Percentiles rank a stretch among this genome's conserved stretches.
These are phyloP conservation scores for Plebejus anna DNA, from an alignment of 2,888 invertebrate genomes.

Conservation along the genomic window DNA sequence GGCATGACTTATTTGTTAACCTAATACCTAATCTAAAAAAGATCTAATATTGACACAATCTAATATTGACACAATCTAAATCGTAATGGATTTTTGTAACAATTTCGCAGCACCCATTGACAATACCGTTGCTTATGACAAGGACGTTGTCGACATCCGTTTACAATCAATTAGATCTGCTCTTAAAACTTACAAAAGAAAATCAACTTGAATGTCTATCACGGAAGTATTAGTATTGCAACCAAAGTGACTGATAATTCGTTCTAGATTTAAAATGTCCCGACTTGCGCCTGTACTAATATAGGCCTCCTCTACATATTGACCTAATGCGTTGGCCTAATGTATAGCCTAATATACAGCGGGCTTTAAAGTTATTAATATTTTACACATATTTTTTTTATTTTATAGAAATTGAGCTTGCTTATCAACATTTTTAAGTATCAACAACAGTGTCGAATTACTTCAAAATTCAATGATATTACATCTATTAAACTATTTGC, in stretches of 20 bases:
- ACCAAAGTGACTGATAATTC: background rate
- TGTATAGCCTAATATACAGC: too few relatives aligned
- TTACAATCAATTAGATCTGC: constrained; percentile 70
- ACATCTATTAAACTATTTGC: too few relatives aligned
- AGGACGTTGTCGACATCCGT: constrained; percentile 73
- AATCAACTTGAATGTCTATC: constrained; percentile 54
- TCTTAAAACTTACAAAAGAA: constrained; percentile 59
- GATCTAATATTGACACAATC: background rate
- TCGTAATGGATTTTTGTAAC: constrained; percentile 18
- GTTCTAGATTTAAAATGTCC: background rate
- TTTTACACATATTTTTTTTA: too few relatives aligned
- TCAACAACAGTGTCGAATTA: too few relatives aligned
- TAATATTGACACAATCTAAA: constrained; percentile 6
- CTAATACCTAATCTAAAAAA: constrained; percentile 3
- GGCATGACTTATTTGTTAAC: background rate
- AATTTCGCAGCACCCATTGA: constrained; percentile 20
- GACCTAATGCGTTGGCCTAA: too few relatives aligned
- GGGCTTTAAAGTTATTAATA: too few relatives aligned
- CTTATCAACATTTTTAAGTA: too few relatives aligned
- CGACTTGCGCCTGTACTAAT: too few relatives aligned
- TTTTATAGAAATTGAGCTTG: too few relatives aligned
- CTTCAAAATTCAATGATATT: too few relatives aligned
- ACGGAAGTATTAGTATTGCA: constrained; percentile 48
- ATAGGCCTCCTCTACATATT: too few relatives aligned
- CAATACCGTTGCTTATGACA: constrained; percentile 45